Conservation (phyloP, 2,888 invertebrate species). For the Acronicta aceris region DNA sequence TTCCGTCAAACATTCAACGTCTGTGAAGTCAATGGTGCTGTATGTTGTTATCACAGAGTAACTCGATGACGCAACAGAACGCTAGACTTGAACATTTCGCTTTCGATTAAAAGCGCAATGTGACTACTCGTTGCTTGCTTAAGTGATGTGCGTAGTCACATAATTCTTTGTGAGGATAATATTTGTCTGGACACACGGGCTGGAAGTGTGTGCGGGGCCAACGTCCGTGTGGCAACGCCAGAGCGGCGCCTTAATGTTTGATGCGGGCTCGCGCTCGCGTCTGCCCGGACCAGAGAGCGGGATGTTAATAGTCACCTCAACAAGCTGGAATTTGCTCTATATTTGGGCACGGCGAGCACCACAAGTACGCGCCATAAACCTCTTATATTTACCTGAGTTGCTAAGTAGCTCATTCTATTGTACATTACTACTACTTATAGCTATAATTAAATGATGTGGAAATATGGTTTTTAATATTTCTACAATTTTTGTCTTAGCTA, state of each 20-base stretch:
- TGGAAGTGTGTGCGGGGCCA: slow-evolving; percentile 33
- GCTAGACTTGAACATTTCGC: slow-evolving; percentile 13
- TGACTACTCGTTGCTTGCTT: slow-evolving; percentile 4
- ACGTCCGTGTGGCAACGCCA: slow-evolving; percentile 43
- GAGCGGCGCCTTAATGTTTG: slow-evolving; percentile 34
- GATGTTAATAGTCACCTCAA: slow-evolving; percentile 56
- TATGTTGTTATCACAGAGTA: slow-evolving; percentile 33
- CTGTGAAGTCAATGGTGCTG: slow-evolving; percentile 21
- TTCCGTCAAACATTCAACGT: slow-evolving; percentile 35
- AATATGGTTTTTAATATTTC: background rate
- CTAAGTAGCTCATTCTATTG: slow-evolving; percentile 1
- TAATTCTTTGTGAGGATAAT: slow-evolving; percentile 18
- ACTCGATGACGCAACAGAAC: slow-evolving; percentile 24
- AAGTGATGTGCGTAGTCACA: slow-evolving; percentile 15
- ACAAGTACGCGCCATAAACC: slow-evolving; percentile 41
- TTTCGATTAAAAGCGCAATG: slow-evolving; percentile 2
- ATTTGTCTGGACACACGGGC: slow-evolving; percentile 28
- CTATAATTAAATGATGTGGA: background rate
- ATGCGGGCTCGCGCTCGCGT: slow-evolving; percentile 31
- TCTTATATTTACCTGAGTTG: slow-evolving; percentile 39
- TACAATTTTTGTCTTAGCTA: too few species aligned
- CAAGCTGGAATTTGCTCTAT: slow-evolving; percentile 69
- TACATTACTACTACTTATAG: background rate
- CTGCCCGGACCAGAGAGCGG: slow-evolving; percentile 31
- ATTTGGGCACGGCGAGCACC: slow-evolving; percentile 63